A percentile compares a stretch with the other conserved stretches of the same genome.
These are phyloP conservation scores for Brachypterus glaber DNA, from an alignment of 2,888 invertebrate species.

Conservation along the genomic window DNA sequence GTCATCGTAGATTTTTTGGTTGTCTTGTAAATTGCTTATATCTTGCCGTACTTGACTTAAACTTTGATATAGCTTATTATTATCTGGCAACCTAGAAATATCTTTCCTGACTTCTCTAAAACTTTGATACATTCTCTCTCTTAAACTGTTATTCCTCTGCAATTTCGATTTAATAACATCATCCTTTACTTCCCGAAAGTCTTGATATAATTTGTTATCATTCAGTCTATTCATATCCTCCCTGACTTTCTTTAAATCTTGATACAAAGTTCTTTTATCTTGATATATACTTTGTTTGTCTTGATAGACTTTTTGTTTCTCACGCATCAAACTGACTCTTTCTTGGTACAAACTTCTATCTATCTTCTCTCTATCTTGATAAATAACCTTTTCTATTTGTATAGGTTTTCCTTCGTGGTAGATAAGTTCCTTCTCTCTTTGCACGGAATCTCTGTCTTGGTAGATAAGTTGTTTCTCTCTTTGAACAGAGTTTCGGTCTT, in stretches of 20 bases:
- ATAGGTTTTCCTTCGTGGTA: too few species aligned
- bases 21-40: not conserved
- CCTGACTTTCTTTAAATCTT: not conserved
- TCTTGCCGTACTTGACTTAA: not conserved
- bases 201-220: constrained; percentile 7
- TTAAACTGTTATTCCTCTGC: constrained; percentile 5
- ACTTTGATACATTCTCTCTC: constrained; percentile 2
- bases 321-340: not conserved
- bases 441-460: too few species aligned
- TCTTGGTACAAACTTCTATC: too few species aligned
- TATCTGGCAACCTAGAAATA: not conserved
- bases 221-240: constrained; percentile 9
- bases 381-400: too few species aligned
- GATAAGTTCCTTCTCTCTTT: too few species aligned
- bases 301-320: not conserved
- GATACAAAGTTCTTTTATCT: not conserved
- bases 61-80: constrained; percentile 1
- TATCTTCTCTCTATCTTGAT: too few species aligned
- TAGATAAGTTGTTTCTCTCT: too few species aligned
- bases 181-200: not conserved
- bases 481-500: too few species aligned
- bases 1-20: constrained; percentile 1
- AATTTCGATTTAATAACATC: not conserved
- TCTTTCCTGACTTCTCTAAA: not conserved
- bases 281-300: not conserved